phyloP scores from a whole-genome alignment of 2,888 invertebrate species.

The Lasius platythorax region DNA sequence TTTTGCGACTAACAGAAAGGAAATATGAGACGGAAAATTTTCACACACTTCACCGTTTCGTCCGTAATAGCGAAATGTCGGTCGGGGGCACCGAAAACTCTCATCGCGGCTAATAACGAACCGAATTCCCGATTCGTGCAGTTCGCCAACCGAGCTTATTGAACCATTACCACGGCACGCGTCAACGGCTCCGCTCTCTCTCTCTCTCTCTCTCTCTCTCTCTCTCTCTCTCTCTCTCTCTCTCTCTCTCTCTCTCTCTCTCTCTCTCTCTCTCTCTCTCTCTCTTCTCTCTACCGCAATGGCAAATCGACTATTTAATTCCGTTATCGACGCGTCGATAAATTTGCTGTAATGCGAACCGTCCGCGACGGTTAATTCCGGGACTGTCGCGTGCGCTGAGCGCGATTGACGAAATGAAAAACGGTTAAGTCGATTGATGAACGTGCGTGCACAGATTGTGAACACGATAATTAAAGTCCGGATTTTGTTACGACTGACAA shows the following conservation, averaged over 20 bases:
- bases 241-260: neutral
- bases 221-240: neutral
- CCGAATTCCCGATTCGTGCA: constrained; percentile 42
- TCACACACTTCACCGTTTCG: neutral
- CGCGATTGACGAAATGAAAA: constrained; percentile 53
- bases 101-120: constrained; percentile 41
- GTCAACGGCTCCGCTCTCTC: constrained; percentile 35
- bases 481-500: constrained; percentile 27
- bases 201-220: too few relatives aligned
- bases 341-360: constrained; percentile 44
- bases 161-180: constrained; percentile 43
- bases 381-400: constrained; percentile 6
- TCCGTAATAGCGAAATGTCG: neutral
- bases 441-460: constrained; percentile 10
- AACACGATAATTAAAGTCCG: constrained; percentile 43
- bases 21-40: constrained; percentile 9
- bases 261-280: neutral
- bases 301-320: constrained; percentile 58
- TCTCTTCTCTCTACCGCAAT: neutral
- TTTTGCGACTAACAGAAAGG: neutral
- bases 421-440: constrained; percentile 43
- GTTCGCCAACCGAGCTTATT: constrained; percentile 46
- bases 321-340: constrained; percentile 55
- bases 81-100: neutral
- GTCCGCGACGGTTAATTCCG: constrained; percentile 41